Percentiles rank a stretch among this genome's conserved stretches.
Evolutionary conservation across 2,113 vertebrate genomes (phyloP).

Genomic region (Crotalus tigris): DNA sequence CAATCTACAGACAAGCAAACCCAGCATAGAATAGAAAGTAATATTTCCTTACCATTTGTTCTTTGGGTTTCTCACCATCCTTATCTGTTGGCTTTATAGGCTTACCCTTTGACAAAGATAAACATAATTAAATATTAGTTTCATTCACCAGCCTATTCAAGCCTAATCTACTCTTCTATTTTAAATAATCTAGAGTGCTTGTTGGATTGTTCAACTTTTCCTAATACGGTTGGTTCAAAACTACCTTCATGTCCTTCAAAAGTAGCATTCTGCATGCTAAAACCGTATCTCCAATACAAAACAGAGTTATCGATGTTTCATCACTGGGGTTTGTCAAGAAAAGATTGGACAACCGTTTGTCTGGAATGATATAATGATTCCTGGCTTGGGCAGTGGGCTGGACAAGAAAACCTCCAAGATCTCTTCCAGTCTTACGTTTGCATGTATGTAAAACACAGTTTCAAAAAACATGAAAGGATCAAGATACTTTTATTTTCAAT

Average conservation of each 20-base stretch:
- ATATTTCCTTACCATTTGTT: constrained; percentile 58
- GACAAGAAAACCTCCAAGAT: background rate
- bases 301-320: background rate
- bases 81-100: constrained; percentile 49
- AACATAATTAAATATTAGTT: background rate
- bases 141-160: background rate
- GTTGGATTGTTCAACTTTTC: background rate
- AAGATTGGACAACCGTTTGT: background rate
- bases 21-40: background rate
- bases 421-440: background rate
- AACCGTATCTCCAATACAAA: background rate
- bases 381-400: background rate
- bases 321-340: background rate
- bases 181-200: background rate
- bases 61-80: constrained; percentile 27
- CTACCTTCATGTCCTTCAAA: background rate
- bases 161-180: background rate
- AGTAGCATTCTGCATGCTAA: background rate
- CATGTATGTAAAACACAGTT: background rate
- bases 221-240: background rate
- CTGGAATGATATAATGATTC: background rate
- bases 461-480: background rate
- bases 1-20: background rate
- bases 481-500: background rate
- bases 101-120: constrained; percentile 59